phyloP scores from a whole-genome alignment of 1,140 invertebrate species.

The Brachionus angularis region DNA sequence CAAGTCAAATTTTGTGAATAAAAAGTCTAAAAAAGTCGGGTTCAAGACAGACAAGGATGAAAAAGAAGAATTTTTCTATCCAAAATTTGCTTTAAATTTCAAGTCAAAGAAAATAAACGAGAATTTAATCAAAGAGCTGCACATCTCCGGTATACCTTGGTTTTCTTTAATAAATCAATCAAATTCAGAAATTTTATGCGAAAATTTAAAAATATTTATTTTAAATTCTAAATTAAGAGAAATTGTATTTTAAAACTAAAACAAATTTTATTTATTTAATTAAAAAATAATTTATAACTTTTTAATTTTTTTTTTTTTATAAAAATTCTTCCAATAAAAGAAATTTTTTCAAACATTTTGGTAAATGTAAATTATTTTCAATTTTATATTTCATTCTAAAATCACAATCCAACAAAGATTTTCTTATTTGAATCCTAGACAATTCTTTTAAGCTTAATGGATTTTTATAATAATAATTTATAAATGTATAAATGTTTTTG shows the following conservation, averaged over 20 bases:
- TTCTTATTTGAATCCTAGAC: neutral
- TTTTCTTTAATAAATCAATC: neutral
- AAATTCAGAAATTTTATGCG: constrained; percentile 6
- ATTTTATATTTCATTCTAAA: constrained; percentile 28
- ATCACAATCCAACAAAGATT: neutral
- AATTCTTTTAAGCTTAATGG: constrained; percentile 32
- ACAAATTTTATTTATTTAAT: neutral
- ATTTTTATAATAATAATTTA: constrained; percentile 17
- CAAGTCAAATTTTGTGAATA: too few relatives aligned
- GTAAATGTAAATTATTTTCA: constrained; percentile 20
- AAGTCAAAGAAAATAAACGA: neutral
- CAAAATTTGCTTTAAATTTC: neutral
- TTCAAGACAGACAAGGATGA: too few relatives aligned
- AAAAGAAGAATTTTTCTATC: too few relatives aligned
- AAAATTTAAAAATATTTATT: constrained; percentile 11
- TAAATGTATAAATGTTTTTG: constrained; percentile 8
- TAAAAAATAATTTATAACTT: too few relatives aligned
- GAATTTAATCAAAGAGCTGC: neutral
- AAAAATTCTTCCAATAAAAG: constrained; percentile 42
- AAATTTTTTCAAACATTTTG: constrained; percentile 19
- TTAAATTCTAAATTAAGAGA: neutral
- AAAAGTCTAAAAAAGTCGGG: too few relatives aligned
- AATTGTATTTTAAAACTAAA: neutral
- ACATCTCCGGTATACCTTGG: constrained; percentile 2
- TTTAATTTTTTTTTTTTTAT: too few relatives aligned